Conservation (phyloP, 2,888 invertebrate species). For the Pharmacophagus antenor region DNA sequence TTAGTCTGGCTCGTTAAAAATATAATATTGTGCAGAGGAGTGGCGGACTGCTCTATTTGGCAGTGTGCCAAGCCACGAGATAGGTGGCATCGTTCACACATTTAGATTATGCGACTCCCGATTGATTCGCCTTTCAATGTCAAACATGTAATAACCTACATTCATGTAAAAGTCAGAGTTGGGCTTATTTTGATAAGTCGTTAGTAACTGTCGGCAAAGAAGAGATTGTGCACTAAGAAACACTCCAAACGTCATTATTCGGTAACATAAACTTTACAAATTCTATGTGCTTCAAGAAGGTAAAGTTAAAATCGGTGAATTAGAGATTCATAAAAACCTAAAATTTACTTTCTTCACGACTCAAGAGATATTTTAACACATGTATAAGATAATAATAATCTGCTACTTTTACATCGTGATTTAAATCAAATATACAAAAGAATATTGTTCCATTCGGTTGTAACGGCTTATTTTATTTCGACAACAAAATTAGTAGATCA, state of each 20-base stretch:
- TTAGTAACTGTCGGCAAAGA: slow-evolving; percentile 6
- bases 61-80: slow-evolving; percentile 47
- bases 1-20: slow-evolving; percentile 46
- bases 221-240: background rate
- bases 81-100: slow-evolving; percentile 32
- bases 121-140: slow-evolving; percentile 61
- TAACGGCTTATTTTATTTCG: no score
- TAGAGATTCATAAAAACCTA: no score
- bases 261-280: no score
- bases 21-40: slow-evolving; percentile 36
- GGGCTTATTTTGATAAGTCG: background rate
- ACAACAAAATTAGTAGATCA: no score
- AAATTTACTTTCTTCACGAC: no score
- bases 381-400: no score
- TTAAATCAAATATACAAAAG: no score
- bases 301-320: no score
- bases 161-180: slow-evolving; percentile 27
- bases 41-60: slow-evolving; percentile 51
- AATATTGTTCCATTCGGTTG: no score
- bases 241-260: background rate
- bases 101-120: slow-evolving; percentile 38
- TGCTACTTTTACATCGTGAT: no score
- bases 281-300: no score
- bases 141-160: slow-evolving; percentile 58
- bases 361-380: no score